phyloP scores from a whole-genome alignment of 2,797 vertebrate genomes.

The Acanthurus leucopareius region DNA sequence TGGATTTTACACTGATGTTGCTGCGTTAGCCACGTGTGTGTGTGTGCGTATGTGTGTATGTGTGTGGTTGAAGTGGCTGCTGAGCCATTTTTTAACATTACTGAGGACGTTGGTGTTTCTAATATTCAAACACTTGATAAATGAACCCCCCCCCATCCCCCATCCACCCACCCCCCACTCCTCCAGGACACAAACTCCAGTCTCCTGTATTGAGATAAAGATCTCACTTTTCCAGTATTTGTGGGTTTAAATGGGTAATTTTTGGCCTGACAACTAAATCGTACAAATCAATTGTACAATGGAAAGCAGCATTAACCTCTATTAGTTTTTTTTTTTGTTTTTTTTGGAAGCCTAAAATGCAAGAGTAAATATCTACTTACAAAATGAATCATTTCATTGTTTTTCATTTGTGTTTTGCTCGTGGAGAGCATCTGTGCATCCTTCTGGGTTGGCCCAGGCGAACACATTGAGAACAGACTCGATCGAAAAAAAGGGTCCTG shows the following conservation, averaged over 20 bases:
- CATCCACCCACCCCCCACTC: no score
- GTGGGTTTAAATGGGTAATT: neutral
- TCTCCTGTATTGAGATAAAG: no score
- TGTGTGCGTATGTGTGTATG: no score
- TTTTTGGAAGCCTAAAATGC: neutral
- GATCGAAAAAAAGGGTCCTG: conserved; percentile 31
- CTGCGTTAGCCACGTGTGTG: no score
- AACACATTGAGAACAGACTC: conserved; percentile 25
- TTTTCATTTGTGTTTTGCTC: conserved; percentile 30
- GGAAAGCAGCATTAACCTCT: neutral
- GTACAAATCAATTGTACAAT: neutral
- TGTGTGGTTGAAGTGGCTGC: no score
- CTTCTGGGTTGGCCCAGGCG: conserved; percentile 25
- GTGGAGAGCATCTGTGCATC: conserved; percentile 34
- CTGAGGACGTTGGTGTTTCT: no score
- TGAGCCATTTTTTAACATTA: no score
- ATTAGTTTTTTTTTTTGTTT: neutral
- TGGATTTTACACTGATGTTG: no score
- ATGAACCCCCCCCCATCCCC: no score
- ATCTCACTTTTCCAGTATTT: no score
- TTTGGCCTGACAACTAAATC: neutral
- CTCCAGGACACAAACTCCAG: no score
- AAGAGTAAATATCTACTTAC: conserved; percentile 8
- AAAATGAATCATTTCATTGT: conserved; percentile 4
- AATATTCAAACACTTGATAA: no score